These are phyloP conservation scores for Heliconius melpomene DNA, from an alignment of 1,140 invertebrate species.

Conservation along the genomic window DNA sequence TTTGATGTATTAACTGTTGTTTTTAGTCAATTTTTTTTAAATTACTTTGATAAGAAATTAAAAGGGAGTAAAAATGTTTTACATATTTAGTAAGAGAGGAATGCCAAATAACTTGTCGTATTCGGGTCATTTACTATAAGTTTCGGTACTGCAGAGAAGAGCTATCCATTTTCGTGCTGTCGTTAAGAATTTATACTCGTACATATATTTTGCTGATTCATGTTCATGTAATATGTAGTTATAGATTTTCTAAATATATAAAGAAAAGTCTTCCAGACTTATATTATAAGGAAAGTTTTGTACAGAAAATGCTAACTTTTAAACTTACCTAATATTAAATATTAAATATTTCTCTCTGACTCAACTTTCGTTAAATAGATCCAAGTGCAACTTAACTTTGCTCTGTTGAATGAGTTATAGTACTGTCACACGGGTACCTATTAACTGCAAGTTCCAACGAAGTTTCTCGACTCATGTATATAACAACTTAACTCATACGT, in stretches of 20 bases:
- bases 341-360: background rate
- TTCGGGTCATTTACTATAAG: no score
- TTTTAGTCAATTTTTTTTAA: background rate
- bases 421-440: background rate
- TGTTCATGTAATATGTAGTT: background rate
- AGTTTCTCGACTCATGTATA: background rate
- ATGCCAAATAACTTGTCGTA: no score
- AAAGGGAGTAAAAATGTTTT: no score
- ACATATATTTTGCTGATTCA: background rate
- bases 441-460: background rate
- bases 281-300: background rate
- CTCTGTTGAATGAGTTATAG: conserved; percentile 8
- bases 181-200: no score
- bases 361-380: background rate
- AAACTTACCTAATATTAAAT: background rate
- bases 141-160: no score
- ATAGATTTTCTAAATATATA: background rate
- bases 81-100: no score
- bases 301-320: background rate
- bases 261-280: no score
- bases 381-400: background rate
- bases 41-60: no score
- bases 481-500: background rate
- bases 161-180: no score
- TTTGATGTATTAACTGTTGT: background rate